Percentiles rank a stretch among this genome's conserved stretches.
Evolutionary conservation across 2,888 invertebrate genomes (phyloP).

Genomic region (Euzetes globulus): DNA sequence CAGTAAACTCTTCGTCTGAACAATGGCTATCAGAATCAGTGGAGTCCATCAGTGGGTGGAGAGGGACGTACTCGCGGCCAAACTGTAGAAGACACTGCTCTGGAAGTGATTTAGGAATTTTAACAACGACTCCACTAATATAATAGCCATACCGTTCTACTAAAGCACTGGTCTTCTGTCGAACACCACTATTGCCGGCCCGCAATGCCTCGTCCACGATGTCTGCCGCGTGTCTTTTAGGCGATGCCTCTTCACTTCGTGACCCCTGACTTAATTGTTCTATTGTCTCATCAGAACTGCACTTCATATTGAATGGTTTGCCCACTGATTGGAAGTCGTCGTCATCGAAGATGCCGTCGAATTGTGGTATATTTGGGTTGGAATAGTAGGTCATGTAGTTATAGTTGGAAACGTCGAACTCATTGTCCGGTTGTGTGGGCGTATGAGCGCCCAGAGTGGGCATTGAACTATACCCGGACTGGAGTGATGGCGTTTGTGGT

Average conservation of each 20-base stretch:
- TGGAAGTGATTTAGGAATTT: slow-evolving; percentile 28
- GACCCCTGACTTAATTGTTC: slow-evolving; percentile 18
- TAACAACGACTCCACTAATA: slow-evolving; percentile 27
- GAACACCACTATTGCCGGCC: background rate
- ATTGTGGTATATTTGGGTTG: slow-evolving; percentile 33
- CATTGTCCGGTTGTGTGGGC: background rate
- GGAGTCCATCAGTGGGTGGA: background rate
- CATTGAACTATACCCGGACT: background rate
- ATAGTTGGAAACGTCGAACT: slow-evolving; percentile 15
- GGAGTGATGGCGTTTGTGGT: background rate
- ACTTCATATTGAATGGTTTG: background rate
- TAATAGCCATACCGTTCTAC: slow-evolving; percentile 9
- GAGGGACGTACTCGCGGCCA: background rate
- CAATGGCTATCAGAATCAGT: background rate
- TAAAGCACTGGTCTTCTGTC: background rate
- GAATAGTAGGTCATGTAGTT: slow-evolving; percentile 3
- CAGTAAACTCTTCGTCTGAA: background rate
- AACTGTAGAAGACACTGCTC: background rate
- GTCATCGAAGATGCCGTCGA: slow-evolving; percentile 31
- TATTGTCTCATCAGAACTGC: background rate
- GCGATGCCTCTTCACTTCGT: background rate
- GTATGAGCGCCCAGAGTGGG: background rate
- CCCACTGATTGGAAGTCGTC: slow-evolving; percentile 8
- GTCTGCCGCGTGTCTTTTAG: background rate
- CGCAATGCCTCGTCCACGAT: slow-evolving; percentile 8